Percentiles rank a stretch among this genome's conserved stretches.
Conservation (phyloP, 2,797 vertebrate species). For the Morus bassanus region DNA sequence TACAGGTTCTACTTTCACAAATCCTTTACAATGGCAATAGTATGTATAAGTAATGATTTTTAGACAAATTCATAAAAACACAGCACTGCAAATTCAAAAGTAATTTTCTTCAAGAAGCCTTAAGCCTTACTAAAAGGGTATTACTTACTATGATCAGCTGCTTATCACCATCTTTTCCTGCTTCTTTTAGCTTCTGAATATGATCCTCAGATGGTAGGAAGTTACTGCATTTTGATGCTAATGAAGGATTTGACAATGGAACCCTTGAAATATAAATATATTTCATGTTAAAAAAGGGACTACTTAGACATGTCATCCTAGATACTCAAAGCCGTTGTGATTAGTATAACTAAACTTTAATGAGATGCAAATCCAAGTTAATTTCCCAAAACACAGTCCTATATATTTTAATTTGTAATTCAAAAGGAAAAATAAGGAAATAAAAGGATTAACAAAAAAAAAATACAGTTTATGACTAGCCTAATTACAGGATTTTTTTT, state of each 20-base stretch:
- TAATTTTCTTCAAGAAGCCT: not conserved
- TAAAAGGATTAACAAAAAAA: not conserved
- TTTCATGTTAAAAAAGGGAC: not conserved
- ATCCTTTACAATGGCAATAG: not conserved
- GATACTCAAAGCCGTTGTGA: not conserved
- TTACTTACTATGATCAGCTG: conserved; percentile 88
- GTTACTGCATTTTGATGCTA: conserved; percentile 65
- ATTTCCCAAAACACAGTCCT: not conserved
- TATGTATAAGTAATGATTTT: not conserved
- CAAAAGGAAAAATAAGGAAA: not conserved
- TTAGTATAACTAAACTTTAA: not conserved
- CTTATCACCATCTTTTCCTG: conserved; percentile 82
- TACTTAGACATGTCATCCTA: not conserved
- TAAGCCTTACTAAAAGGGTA: not conserved
- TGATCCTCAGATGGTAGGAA: conserved; percentile 78
- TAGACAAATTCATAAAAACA: not conserved
- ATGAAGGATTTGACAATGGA: conserved; percentile 63
- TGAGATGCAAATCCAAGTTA: not conserved
- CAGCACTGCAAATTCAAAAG: not conserved
- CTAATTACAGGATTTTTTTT: not conserved
- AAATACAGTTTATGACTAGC: not conserved
- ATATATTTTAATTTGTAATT: not conserved
- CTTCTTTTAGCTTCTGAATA: conserved; percentile 86
- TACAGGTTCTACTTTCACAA: not conserved
- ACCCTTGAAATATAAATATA: conserved; percentile 65